These are phyloP conservation scores for Drosophila neocordata DNA, from an alignment of 1,140 invertebrate species.

Conservation along the genomic window DNA sequence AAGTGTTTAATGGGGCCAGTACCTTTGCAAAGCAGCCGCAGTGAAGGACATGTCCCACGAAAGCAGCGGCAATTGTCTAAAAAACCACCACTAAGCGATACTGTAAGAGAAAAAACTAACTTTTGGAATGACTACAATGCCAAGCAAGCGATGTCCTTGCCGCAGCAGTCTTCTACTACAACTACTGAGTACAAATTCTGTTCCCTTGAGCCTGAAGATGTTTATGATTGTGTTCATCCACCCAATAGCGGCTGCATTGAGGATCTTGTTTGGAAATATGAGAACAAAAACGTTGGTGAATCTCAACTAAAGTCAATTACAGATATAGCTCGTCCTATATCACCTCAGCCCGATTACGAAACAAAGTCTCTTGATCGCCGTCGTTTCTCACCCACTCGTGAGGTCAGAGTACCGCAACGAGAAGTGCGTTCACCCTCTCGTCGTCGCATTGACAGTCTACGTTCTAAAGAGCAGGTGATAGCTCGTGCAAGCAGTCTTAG, in stretches of 20 bases:
- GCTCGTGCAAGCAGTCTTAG: conserved; percentile 86
- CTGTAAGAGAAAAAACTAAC: conserved; percentile 65
- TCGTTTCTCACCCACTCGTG: conserved; percentile 74
- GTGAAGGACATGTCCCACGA: conserved; percentile 65
- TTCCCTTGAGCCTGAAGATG: conserved; percentile 53
- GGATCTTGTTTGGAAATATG: conserved; percentile 76
- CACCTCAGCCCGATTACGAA: conserved; percentile 39
- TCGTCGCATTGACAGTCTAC: conserved; percentile 84
- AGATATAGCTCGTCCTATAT: conserved; percentile 66
- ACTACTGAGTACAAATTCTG: conserved; percentile 41
- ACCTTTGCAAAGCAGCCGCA: conserved; percentile 62
- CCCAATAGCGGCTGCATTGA: conserved; percentile 62
- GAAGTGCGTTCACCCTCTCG: conserved; percentile 86
- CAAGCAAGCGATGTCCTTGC: conserved; percentile 60
- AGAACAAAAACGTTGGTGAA: conserved; percentile 48
- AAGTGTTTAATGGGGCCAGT: conserved; percentile 22
- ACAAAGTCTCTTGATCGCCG: conserved; percentile 40
- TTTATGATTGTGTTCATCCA: conserved; percentile 43
- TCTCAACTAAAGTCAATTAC: conserved; percentile 29
- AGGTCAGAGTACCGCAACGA: conserved; percentile 79
- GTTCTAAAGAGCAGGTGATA: conserved; percentile 63
- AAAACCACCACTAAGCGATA: conserved; percentile 52
- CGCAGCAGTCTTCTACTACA: conserved; percentile 24
- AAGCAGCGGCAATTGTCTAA: conserved; percentile 35
- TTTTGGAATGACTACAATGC: conserved; percentile 78